These are phyloP conservation scores for Meteorus cinctellus DNA, from an alignment of 2,888 invertebrate species.

Conservation along the genomic window DNA sequence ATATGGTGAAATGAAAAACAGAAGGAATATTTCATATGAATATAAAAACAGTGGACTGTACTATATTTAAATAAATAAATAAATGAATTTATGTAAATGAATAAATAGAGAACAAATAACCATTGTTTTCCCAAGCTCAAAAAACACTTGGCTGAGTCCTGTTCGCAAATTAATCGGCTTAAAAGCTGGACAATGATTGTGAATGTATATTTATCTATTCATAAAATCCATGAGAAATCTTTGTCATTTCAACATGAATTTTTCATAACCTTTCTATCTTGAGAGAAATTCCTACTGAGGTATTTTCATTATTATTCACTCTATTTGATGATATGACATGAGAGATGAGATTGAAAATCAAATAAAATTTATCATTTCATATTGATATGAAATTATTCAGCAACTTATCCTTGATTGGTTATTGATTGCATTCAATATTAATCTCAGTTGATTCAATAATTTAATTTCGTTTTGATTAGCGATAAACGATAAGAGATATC, in stretches of 20 bases:
- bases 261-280: background rate
- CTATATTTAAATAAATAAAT: too few species aligned
- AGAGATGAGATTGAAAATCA: background rate
- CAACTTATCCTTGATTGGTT: background rate
- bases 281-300: background rate
- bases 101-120: background rate
- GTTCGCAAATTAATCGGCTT: constrained; percentile 24
- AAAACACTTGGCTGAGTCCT: background rate
- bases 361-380: background rate
- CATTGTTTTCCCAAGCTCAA: constrained; percentile 9
- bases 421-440: background rate
- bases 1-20: too few species aligned
- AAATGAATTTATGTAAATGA: background rate
- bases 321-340: background rate
- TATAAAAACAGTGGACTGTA: background rate
- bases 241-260: background rate
- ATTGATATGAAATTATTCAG: background rate
- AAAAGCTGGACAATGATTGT: background rate
- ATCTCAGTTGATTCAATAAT: too few species aligned
- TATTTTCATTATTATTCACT: background rate
- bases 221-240: background rate
- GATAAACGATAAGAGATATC: too few species aligned
- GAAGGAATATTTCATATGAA: background rate
- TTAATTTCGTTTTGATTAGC: too few species aligned
- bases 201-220: background rate